phyloP scores from a whole-genome alignment of 2,888 invertebrate genomes.

The Taenaris catops region DNA sequence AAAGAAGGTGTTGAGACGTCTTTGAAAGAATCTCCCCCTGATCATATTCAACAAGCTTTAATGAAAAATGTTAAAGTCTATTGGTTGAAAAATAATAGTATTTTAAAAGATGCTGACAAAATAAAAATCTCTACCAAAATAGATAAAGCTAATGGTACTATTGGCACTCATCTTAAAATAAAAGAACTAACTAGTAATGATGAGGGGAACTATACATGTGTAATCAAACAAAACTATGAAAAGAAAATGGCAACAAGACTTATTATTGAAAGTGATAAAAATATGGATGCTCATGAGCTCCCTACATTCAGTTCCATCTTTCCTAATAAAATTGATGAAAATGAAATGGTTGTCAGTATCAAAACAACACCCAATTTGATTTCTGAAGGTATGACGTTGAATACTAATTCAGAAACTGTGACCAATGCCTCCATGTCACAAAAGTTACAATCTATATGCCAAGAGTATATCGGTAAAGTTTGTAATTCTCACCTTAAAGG shows the following conservation, averaged over 20 bases:
- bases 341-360: slow-evolving; percentile 43
- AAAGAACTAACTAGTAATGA: slow-evolving; percentile 45
- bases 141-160: slow-evolving; percentile 59
- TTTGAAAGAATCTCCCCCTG: slow-evolving; percentile 56
- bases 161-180: slow-evolving; percentile 54
- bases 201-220: slow-evolving; percentile 66
- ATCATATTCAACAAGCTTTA: slow-evolving; percentile 57
- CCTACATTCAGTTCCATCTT: slow-evolving; percentile 51
- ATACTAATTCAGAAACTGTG: slow-evolving; percentile 25
- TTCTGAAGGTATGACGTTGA: slow-evolving; percentile 48
- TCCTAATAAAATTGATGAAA: slow-evolving; percentile 41
- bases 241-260: slow-evolving; percentile 57
- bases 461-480: slow-evolving; percentile 89
- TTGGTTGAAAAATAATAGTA: slow-evolving; percentile 59
- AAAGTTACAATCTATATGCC: slow-evolving; percentile 81
- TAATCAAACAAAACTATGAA: slow-evolving; percentile 63
- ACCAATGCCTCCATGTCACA: slow-evolving; percentile 33
- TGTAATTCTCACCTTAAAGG: slow-evolving; percentile 90
- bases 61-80: slow-evolving; percentile 64
- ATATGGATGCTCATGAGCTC: slow-evolving; percentile 66
- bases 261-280: slow-evolving; percentile 75
- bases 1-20: slow-evolving; percentile 56
- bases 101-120: slow-evolving; percentile 40
- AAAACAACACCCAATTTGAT: slow-evolving; percentile 49
- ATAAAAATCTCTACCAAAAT: slow-evolving; percentile 54